These are phyloP conservation scores for Pheosia gnoma DNA, from an alignment of 2,888 invertebrate genomes.

Conservation along the genomic window DNA sequence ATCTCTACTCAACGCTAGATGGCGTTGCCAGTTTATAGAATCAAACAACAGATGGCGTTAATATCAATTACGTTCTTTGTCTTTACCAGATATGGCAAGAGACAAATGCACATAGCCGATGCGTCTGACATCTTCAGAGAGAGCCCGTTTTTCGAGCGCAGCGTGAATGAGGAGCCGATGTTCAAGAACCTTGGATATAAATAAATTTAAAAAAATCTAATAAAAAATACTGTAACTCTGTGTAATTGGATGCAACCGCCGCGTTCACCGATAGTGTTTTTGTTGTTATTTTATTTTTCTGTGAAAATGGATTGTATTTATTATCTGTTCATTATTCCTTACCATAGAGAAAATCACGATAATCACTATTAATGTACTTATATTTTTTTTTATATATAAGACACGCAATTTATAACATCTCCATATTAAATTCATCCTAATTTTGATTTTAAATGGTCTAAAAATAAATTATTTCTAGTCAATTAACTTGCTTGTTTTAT, in stretches of 20 bases:
- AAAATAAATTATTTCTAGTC: conserved; percentile 37
- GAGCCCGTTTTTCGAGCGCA: conserved; percentile 68
- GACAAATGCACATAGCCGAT: conserved; percentile 78
- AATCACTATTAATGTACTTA: too few relatives aligned
- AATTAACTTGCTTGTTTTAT: conserved; percentile 38
- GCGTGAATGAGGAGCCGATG: conserved; percentile 58
- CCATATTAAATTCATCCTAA: not conserved
- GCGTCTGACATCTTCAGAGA: conserved; percentile 75
- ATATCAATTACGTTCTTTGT: conserved; percentile 2
- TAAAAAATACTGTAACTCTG: conserved; percentile 16
- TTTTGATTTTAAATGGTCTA: not conserved
- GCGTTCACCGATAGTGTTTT: conserved; percentile 5
- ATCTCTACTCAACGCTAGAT: conserved; percentile 12
- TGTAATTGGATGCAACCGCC: conserved; percentile 15
- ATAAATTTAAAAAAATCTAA: conserved; percentile 42
- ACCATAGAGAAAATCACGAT: too few relatives aligned
- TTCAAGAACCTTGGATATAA: conserved; percentile 71
- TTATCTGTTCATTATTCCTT: not conserved
- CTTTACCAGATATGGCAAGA: conserved; percentile 71
- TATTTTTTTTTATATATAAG: too few relatives aligned
- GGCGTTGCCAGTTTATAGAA: not conserved
- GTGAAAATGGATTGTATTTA: not conserved
- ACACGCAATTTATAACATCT: not conserved
- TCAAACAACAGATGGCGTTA: conserved; percentile 24
- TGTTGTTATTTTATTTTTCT: not conserved